Percentiles rank a stretch among this genome's conserved stretches.
Conservation (phyloP, 2,113 vertebrate species). For the Cyprinodon variegatus region DNA sequence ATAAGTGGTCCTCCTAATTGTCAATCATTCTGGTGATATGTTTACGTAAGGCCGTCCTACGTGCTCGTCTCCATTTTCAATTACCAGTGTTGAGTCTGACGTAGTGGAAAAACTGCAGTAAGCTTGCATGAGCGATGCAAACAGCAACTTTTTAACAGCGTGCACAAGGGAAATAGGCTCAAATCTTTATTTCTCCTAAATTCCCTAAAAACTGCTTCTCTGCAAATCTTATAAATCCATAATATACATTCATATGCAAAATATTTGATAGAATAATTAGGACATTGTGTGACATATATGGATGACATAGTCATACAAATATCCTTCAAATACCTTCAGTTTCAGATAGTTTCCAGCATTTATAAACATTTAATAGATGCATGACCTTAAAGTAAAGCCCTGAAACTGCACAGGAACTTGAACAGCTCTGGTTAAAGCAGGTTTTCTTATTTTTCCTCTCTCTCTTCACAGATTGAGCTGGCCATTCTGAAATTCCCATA, state of each 20-base stretch:
- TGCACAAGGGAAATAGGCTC: too few species aligned
- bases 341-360: background rate
- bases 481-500: slow-evolving; percentile 97
- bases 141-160: too few species aligned
- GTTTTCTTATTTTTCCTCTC: background rate
- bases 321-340: background rate
- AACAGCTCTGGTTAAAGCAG: background rate
- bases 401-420: background rate
- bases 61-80: too few species aligned
- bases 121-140: too few species aligned
- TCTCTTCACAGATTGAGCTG: slow-evolving; percentile 87
- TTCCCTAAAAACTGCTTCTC: background rate
- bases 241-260: background rate
- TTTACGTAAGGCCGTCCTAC: too few species aligned
- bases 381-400: background rate
- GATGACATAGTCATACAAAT: too few species aligned
- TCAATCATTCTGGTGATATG: too few species aligned
- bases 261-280: background rate
- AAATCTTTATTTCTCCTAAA: background rate
- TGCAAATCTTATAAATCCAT: background rate
- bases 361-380: background rate
- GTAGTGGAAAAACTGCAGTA: too few species aligned
- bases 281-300: background rate
- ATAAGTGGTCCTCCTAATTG: too few species aligned
- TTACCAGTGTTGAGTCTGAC: too few species aligned